These are phyloP conservation scores for Lacerta agilis DNA, from an alignment of 2,797 vertebrate species.

Conservation along the genomic window DNA sequence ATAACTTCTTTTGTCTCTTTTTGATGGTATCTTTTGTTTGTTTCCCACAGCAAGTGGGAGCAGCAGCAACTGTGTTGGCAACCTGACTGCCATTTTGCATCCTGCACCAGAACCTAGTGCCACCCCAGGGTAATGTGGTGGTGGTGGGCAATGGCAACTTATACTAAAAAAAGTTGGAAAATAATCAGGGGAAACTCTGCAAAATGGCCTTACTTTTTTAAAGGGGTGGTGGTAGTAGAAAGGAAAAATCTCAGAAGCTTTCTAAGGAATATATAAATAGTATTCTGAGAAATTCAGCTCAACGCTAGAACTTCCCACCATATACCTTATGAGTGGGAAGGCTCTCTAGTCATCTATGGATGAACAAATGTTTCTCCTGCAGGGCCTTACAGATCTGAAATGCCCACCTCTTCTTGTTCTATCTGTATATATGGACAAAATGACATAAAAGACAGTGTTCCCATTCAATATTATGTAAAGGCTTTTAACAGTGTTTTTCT, in stretches of 20 bases:
- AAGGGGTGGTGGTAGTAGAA: background rate
- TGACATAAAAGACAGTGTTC: conserved; percentile 9
- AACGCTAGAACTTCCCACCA: background rate
- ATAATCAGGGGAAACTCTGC: background rate
- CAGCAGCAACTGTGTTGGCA: too few species aligned
- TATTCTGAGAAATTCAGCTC: background rate
- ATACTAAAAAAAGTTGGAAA: too few species aligned
- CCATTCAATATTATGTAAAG: background rate
- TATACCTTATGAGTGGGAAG: background rate
- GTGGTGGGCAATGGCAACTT: too few species aligned
- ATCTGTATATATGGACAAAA: background rate
- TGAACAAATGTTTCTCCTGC: fast-evolving
- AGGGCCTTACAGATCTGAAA: fast-evolving
- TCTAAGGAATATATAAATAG: background rate
- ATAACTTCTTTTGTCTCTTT: too few species aligned
- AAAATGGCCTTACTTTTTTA: background rate
- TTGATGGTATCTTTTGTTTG: too few species aligned
- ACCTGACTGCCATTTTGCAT: too few species aligned
- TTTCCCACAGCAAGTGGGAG: too few species aligned
- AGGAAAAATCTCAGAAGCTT: background rate
- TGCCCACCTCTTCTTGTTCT: background rate
- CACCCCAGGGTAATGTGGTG: too few species aligned
- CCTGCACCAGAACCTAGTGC: too few species aligned
- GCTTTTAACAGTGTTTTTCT: conserved; percentile 47
- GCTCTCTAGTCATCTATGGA: fast-evolving